Conservation (phyloP, 2,113 vertebrate genomes). For the Amblyopsis rosae region DNA sequence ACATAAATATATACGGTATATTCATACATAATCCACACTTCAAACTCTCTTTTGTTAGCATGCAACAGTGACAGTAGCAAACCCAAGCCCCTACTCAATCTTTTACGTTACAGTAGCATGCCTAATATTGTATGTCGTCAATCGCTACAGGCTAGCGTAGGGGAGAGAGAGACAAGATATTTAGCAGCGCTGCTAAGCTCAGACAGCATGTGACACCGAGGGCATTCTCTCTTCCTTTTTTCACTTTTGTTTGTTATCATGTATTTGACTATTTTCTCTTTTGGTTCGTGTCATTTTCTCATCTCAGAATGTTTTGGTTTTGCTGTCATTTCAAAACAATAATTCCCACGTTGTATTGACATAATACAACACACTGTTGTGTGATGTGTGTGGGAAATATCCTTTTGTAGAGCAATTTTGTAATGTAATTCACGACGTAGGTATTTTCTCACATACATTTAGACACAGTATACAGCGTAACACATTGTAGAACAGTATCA, state of each 20-base stretch:
- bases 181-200: neutral
- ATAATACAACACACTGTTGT: conserved; percentile 9
- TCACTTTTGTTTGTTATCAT: conserved; percentile 42
- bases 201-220: neutral
- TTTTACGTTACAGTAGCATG: conserved; percentile 37
- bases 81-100: conserved; percentile 44
- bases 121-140: neutral
- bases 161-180: neutral
- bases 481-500: too few relatives aligned
- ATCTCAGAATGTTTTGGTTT: conserved; percentile 31
- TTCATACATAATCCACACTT: conserved; percentile 12
- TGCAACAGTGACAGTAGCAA: conserved; percentile 17
- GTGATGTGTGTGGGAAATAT: neutral
- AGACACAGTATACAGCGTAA: too few relatives aligned
- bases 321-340: conserved; percentile 4
- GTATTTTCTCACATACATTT: too few relatives aligned
- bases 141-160: conserved; percentile 21
- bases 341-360: conserved; percentile 19
- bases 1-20: conserved; percentile 4
- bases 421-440: too few relatives aligned
- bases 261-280: conserved; percentile 42
- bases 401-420: too few relatives aligned
- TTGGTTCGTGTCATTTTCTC: conserved; percentile 25
- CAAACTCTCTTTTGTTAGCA: conserved; percentile 15
- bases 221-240: conserved; percentile 22